Base-by-base conservation (phyloP, 37 sponge, comb jelly and placozoan genomes). In the Diacarnus erythraeanus region DNA sequence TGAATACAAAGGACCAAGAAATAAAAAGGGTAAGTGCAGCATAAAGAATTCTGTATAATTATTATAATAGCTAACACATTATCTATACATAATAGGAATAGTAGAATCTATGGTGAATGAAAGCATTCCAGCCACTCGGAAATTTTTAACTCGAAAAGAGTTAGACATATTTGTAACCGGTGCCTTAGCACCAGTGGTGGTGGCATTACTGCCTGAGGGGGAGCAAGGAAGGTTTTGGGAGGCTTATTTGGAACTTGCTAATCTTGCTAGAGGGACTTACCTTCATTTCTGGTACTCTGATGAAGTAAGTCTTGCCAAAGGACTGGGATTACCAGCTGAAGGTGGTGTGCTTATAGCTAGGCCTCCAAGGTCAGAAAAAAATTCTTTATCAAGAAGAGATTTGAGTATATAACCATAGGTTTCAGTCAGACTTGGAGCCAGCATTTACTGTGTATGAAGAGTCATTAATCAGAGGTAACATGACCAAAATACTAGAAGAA, bases 81-180 rank as follows among this genome's bases (percentile, higher is more conserved):
- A n/a, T n/a, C n/a, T n/a, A n/a, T n/a, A n/a, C n/a, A n/a, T n/a
- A 30, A 21, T 42, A 76, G 90, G 77, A 3, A 90, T 90, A 20
- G 82, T 90, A 23, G 17, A 58, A 17, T 90, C 75, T 72, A 90
- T 90, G 90, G 20, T 51, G 40, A 58, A 72, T 39, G 81, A 90
- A 57, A 61, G 78, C 42, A 77, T 60, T 5, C 90, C 90, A 10
- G 68, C 81, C 70, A 80, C 86, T 23, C 43, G 27, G 17, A 35
- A 58, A 31, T 31, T 88, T n/a, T 15, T 30, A 29, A 59, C 59
- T 12, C n/a, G 40, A 61, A 38, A 78, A 5, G 79, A 77, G 9
- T 35, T 79, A 30, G 41, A 78, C 2, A 20, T 20, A 0, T 83
- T 88, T 68, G 42, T 71, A 15, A 18, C 3, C 23, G 42, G 40